Base-by-base conservation (phyloP, 1,140 invertebrate genomes). In the Diuraphis noxia region DNA sequence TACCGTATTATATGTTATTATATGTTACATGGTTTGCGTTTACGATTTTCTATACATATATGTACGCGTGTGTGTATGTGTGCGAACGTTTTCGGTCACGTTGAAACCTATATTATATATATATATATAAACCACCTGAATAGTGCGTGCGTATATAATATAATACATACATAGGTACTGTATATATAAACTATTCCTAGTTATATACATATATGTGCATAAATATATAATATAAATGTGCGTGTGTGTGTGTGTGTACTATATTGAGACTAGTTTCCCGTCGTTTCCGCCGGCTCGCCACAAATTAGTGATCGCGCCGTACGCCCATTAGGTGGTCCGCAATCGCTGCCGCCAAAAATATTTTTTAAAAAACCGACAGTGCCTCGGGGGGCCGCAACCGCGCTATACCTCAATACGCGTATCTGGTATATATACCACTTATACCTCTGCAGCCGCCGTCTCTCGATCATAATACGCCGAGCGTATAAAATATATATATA, bases 281-380 rank as follows among this genome's bases (percentile, higher is more conserved):
- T 52, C 43, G 46, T 52, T 86, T 52, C 85, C 85, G 85, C 34
- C 34, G 85, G 85, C 85, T 52, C 85, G 85, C 85, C 85, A 43
- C 85, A 38, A 86, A 86, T 86, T 86, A 86, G 85, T 38, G 85
- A 86, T 86, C 85, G 43, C 43, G 84, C 84, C 46, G 34, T 52
- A 52, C 85, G 85, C 34, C 85, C 85, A 52, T 86, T 52, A 52
- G 85, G 85, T 86, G 85, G 85, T 86, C 85, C 85, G 10, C 84
- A 36, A 34, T 46, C 34, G 17, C 10, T 84, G 34, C 85, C 85
- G 85, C 84, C 84, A 49, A 86, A 81, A 72, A 63, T 13, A 49
- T 46, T 46, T 46, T 43, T 46, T 49, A 7, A 21, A 56, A 63
- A 63, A 63, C 84, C 34, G 34, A 86, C 34, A 9, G 46, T 21